Evolutionary conservation across 2,797 vertebrate genomes (phyloP), one percentile per base, ranked within the genome.

Genomic region (Rhinogobio ventralis): DNA sequence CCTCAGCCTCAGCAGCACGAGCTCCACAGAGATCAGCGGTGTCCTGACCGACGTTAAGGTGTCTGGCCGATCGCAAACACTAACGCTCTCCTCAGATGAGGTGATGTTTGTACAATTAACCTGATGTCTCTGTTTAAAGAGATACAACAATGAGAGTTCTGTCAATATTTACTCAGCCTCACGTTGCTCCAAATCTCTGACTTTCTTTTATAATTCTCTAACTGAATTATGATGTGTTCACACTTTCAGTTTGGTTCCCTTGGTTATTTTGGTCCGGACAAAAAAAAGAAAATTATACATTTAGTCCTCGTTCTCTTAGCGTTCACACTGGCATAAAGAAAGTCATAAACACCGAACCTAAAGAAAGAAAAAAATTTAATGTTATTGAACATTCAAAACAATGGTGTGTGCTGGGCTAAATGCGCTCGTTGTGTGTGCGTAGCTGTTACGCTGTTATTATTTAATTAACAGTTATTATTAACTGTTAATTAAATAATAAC

Each of bases 1-100:
- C 88, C 95, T 97, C 94, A 99, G 97, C 39, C 94, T 96, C 90
- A 98, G 98, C 94, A 99, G 97, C 89, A 95, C 95, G 82, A 98
- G 97, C 90, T 98, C 98, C 0, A 96, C 96, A 85, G 98, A 99
- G 89, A 86, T 99, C 92, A 97, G 96, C 0, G 97, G 96, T 33
- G 90, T 96, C 81, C 93, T 95, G 93, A 93, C 94, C 2, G 96
- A 97, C 85, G 94, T 94, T 73, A 97, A 95, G 94, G 88, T 91
- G 17, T 93, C 95, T 0, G 96, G 96, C 68, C 95, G 90, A 85
- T 96, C 96, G 0, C 96, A 96, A 85, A 95, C 94, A 80, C 90
- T 95, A 77, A 92, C 68, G 7, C 90, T 97, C 62, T 99, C 97
- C 0, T 99, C 98, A 19, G 96, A 98, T 57, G 98, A 99, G 97